phyloP scores from a whole-genome alignment of 2,888 invertebrate species.

The Drosophila helvetica region DNA sequence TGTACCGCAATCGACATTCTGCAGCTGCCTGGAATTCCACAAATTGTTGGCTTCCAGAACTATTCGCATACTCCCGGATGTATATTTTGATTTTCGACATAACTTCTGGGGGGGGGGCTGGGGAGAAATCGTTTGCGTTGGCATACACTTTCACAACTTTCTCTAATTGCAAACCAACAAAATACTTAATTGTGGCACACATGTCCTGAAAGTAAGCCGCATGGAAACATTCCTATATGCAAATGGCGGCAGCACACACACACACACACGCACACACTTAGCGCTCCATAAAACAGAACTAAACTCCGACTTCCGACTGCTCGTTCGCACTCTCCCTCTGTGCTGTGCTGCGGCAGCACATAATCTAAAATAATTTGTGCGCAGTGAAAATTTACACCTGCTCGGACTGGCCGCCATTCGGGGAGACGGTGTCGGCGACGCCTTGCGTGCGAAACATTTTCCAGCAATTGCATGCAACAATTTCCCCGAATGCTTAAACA shows the following conservation, averaged over 20 bases:
- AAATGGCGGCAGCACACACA: conserved; percentile 42
- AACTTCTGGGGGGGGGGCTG: conserved; percentile 6
- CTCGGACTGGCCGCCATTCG: conserved; percentile 18
- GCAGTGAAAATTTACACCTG: conserved; percentile 75
- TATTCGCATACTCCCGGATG: no score
- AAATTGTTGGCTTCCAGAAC: background rate
- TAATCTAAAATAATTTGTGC: conserved; percentile 78
- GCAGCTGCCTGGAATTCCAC: background rate
- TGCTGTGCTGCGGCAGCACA: conserved; percentile 39
- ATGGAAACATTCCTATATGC: conserved; percentile 43
- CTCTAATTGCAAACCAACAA: conserved; percentile 56
- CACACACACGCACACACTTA: conserved; percentile 43
- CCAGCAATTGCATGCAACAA: conserved; percentile 77
- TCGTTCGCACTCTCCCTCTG: background rate
- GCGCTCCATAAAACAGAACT: conserved; percentile 68
- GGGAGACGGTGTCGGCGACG: conserved; percentile 23
- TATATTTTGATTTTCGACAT: background rate
- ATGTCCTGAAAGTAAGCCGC: conserved; percentile 59
- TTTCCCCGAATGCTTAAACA: conserved; percentile 69
- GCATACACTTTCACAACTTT: conserved; percentile 57
- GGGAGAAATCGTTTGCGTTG: conserved; percentile 51
- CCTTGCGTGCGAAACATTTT: conserved; percentile 74
- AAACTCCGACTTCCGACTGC: conserved; percentile 69
- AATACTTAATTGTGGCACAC: conserved; percentile 57
- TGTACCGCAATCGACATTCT: background rate